Evolutionary conservation across 1,140 invertebrate genomes (phyloP), one percentile per base, ranked within the genome.

Genomic region (Yoshiicerus persimilis): DNA sequence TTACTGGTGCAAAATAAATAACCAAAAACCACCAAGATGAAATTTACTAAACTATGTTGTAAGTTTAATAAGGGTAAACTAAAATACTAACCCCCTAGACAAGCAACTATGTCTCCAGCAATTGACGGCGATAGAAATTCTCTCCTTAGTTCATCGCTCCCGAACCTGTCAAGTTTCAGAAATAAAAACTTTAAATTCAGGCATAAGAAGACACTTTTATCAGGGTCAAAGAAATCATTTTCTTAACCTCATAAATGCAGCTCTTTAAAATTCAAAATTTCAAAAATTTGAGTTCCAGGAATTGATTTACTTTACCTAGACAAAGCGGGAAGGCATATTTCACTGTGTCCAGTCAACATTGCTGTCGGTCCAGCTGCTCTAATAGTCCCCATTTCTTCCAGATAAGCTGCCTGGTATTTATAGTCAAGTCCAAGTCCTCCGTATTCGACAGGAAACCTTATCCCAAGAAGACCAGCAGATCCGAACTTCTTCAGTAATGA

Each of bases 341-440:
- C 94, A 34, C 66, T 88, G 92, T 95, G 95, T 23, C 95, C 94
- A 62, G 92, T 92, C 83, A 94, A 92, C n/a, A 93, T 94, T 93
- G 94, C 94, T 16, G 93, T 93, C 86, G 95, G 91, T 8, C 92
- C 94, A 11, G 93, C 94, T 85, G 89, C 91, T 87, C 93, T 92
- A 38, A 95, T 93, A 62, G 90, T 90, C 32, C 94, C 94, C 66
- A 95, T 89, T 90, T 94, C 88, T 92, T 95, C 95, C 23, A 93
- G 91, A 25, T 94, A 91, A 10, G 94, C 94, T 5, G 94, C 90
- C 86, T 92, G 93, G 91, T 94, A 95, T 16, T 93, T 93, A 91
- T 93, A 95, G 91, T 95, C 94, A 77, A 95, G 91, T 4, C 94
- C 95, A 20, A 94, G 90, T 9, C 94, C 94, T 66, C 94, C 94